phyloP scores from a whole-genome alignment of 2,797 vertebrate species.

The Microhierax caerulescens region DNA sequence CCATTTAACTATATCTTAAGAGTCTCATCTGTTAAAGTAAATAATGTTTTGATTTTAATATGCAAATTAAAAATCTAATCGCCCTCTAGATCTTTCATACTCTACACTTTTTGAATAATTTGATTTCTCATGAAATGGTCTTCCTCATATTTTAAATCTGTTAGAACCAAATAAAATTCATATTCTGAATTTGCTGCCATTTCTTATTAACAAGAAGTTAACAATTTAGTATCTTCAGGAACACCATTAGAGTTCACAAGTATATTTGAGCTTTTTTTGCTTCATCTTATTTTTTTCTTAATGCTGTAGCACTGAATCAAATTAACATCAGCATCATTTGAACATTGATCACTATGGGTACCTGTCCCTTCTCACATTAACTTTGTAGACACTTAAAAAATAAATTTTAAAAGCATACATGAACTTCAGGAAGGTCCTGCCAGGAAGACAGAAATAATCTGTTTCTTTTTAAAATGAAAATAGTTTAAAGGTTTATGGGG shows the following conservation, averaged over 20 bases:
- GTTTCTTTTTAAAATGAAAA: neutral
- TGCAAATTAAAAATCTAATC: neutral
- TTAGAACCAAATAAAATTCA: neutral
- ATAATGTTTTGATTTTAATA: neutral
- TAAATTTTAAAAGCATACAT: neutral
- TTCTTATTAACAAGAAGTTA: neutral
- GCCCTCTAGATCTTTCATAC: neutral
- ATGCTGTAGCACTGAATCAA: neutral
- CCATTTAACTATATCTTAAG: neutral
- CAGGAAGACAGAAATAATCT: neutral
- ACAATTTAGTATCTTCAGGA: neutral
- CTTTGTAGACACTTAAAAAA: neutral
- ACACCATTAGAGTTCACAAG: neutral
- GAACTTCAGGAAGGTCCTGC: neutral
- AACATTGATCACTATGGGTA: neutral
- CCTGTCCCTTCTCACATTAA: neutral
- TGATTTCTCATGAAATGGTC: neutral
- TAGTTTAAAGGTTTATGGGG: neutral
- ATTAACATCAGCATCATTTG: neutral
- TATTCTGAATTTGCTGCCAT: neutral
- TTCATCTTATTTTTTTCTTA: neutral
- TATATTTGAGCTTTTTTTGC: neutral
- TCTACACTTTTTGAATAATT: neutral
- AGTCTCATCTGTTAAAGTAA: neutral
- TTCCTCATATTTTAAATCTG: neutral